Conservation (phyloP, 2,797 vertebrate genomes). For the Enteromius argenteus region DNA sequence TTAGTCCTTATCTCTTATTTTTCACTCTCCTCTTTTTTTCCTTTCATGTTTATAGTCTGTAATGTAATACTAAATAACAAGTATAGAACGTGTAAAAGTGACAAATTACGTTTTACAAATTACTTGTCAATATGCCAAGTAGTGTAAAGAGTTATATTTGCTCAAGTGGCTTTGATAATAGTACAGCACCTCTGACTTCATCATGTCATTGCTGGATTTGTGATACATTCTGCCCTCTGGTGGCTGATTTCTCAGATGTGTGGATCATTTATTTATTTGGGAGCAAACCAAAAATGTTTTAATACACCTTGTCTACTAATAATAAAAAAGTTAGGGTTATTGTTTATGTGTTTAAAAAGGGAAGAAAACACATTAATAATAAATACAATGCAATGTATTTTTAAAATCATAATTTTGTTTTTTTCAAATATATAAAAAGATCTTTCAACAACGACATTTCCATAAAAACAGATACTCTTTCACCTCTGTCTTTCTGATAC, state of each 20-base stretch:
- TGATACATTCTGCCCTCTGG: conserved; percentile 21
- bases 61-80: neutral
- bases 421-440: neutral
- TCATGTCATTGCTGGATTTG: neutral
- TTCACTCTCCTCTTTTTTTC: conserved; percentile 10
- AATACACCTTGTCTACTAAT: neutral
- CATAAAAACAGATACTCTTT: neutral
- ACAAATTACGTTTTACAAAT: neutral
- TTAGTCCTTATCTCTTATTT: conserved; percentile 31
- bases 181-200: neutral
- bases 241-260: neutral
- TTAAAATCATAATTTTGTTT: neutral
- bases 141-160: neutral
- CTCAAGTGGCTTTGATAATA: neutral
- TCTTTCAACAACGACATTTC: neutral
- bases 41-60: neutral
- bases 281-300: neutral
- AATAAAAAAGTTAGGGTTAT: neutral
- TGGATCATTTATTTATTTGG: neutral
- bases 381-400: neutral
- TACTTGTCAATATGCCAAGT: neutral
- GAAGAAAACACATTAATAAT: neutral
- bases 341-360: neutral
- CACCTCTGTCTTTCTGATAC: neutral
- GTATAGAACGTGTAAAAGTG: neutral